phyloP scores from a whole-genome alignment of 2,113 vertebrate species.

The Myiagra hebetior region DNA sequence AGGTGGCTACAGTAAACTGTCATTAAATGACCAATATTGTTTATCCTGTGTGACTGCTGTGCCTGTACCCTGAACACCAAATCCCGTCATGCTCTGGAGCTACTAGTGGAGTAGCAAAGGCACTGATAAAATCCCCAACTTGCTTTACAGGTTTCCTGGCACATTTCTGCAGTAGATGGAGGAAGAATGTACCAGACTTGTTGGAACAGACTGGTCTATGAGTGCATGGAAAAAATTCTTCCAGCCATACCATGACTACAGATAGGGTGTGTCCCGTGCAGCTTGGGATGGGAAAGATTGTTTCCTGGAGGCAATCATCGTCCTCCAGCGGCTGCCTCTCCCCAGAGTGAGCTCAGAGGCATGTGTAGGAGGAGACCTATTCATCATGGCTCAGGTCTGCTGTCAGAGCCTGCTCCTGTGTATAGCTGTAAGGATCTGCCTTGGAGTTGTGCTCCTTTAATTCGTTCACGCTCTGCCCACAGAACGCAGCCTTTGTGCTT shows the following conservation, averaged over 20 bases:
- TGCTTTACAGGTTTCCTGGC: slow-evolving; percentile 12
- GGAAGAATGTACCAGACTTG: slow-evolving; percentile 25
- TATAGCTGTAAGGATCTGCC: background rate
- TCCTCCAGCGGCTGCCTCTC: background rate
- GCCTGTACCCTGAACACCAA: background rate
- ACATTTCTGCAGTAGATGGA: background rate
- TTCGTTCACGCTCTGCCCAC: fast-evolving
- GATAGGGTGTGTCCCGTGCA: background rate
- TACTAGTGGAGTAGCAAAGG: background rate
- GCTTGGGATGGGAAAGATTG: slow-evolving; percentile 1
- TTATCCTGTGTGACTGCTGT: background rate
- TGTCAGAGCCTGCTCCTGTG: background rate
- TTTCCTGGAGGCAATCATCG: background rate
- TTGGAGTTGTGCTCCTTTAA: background rate
- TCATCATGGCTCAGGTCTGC: background rate
- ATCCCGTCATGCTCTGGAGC: background rate
- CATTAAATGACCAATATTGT: background rate
- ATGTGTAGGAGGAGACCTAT: background rate
- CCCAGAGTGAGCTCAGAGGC: background rate
- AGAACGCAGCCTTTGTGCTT: fast-evolving
- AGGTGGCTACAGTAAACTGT: background rate
- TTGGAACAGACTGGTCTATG: background rate
- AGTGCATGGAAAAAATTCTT: slow-evolving; percentile 2
- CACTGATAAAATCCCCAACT: background rate
- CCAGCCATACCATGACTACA: background rate